A percentile compares a stretch with the other conserved stretches of the same genome.
These are phyloP conservation scores for Leucophenga varia DNA, from an alignment of 1,140 invertebrate genomes.

Conservation along the genomic window DNA sequence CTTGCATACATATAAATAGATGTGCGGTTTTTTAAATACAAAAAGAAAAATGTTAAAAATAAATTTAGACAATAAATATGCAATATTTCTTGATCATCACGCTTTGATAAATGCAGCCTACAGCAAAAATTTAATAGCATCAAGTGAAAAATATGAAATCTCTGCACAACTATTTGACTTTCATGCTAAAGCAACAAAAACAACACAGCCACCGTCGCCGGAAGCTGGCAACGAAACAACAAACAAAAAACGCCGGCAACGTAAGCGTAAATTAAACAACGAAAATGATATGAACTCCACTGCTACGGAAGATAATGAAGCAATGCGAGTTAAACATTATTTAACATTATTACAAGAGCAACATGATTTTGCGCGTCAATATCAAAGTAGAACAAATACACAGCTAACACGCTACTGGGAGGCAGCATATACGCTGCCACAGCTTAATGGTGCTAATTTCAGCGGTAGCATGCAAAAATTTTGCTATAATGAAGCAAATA, in stretches of 20 bases:
- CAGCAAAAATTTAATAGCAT: background rate
- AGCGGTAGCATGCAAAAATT: constrained; percentile 29
- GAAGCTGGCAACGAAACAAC: constrained; percentile 12
- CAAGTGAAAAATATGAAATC: constrained; percentile 12
- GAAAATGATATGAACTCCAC: too few species aligned
- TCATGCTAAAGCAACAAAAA: constrained; percentile 8
- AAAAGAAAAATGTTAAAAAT: constrained; percentile 28
- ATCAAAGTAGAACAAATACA: too few species aligned
- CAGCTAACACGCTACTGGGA: constrained; percentile 34
- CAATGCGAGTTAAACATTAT: too few species aligned
- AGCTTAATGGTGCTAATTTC: constrained; percentile 36
- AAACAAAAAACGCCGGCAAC: too few species aligned
- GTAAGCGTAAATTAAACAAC: constrained; percentile 2
- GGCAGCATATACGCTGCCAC: constrained; percentile 27
- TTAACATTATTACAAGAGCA: too few species aligned
- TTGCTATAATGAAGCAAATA: background rate
- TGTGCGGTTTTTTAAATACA: background rate
- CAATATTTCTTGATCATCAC: constrained; percentile 34
- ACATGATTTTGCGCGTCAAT: too few species aligned
- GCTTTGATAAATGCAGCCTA: constrained; percentile 33
- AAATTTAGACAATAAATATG: constrained; percentile 9
- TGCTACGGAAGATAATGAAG: too few species aligned
- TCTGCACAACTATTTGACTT: constrained; percentile 31
- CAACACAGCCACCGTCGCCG: too few species aligned
- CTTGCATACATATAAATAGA: background rate